Evolutionary conservation across 2,888 invertebrate species (phyloP).

Genomic region (Orchestes rusci): DNA sequence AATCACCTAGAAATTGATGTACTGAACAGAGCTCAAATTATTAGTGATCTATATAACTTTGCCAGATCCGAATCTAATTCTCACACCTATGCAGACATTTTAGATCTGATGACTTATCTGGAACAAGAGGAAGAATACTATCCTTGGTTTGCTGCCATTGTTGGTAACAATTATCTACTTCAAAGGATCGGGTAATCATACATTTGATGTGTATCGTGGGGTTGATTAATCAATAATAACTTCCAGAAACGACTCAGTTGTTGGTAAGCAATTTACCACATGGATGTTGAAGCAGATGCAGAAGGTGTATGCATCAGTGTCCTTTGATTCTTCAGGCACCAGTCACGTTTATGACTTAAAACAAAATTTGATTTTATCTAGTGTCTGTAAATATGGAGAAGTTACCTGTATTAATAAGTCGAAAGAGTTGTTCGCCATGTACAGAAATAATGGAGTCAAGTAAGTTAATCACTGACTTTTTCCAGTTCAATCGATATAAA

Average conservation of each 20-base stretch:
- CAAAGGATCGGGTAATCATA: conserved; percentile 12
- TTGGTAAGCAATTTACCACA: conserved; percentile 29
- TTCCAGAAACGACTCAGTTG: conserved; percentile 12
- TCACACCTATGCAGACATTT: conserved; percentile 8
- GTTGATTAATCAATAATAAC: not conserved
- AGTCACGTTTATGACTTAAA: conserved; percentile 50
- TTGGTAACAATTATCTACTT: conserved; percentile 15
- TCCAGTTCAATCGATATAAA: too few species aligned
- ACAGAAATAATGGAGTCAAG: conserved; percentile 11
- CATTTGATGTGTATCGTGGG: not conserved
- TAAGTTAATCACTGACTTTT: conserved; percentile 1
- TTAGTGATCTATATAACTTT: conserved; percentile 18
- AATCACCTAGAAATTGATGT: conserved; percentile 17
- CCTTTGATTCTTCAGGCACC: conserved; percentile 9
- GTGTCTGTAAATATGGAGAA: conserved; percentile 57
- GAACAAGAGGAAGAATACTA: conserved; percentile 15
- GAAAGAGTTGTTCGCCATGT: conserved; percentile 35
- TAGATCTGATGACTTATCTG: conserved; percentile 13
- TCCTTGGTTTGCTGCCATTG: conserved; percentile 21
- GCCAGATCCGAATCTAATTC: conserved; percentile 10
- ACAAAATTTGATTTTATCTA: conserved; percentile 49
- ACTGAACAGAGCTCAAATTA: conserved; percentile 17
- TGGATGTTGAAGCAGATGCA: conserved; percentile 33
- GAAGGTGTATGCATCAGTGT: conserved; percentile 13
- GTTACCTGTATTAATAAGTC: conserved; percentile 51